Conservation (phyloP, 2,888 invertebrate species). For the Cybosia mesomella region DNA sequence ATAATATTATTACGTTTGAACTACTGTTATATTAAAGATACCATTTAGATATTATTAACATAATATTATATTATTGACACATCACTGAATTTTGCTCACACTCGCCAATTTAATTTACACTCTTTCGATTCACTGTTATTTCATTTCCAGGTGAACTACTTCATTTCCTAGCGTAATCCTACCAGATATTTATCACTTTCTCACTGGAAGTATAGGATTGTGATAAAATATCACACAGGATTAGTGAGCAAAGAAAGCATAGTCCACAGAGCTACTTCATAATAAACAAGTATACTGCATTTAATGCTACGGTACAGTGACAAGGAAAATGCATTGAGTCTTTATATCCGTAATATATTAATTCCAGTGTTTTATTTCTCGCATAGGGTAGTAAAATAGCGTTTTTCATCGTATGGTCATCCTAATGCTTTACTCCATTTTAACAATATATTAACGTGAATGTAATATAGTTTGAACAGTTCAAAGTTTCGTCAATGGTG, state of each 20-base stretch:
- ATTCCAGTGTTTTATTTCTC: neutral
- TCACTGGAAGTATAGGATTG: neutral
- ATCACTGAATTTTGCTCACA: neutral
- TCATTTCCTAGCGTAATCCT: slow-evolving; percentile 7
- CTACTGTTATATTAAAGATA: no score
- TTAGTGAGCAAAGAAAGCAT: slow-evolving; percentile 6
- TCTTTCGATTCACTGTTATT: neutral
- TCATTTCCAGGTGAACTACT: neutral
- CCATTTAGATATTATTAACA: no score
- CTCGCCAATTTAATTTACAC: neutral
- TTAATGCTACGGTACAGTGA: neutral
- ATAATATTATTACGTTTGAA: no score
- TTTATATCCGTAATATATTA: neutral
- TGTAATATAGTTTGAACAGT: neutral
- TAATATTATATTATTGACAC: neutral
- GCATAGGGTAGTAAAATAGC: neutral
- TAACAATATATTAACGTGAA: neutral
- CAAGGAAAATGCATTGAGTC: neutral
- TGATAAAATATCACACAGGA: slow-evolving; percentile 9
- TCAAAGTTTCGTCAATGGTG: neutral
- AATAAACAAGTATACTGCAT: neutral
- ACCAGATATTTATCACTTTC: slow-evolving; percentile 7
- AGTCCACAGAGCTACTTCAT: neutral
- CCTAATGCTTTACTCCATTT: neutral
- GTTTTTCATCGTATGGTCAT: neutral